Evolutionary conservation across 2,888 invertebrate species (phyloP), one percentile per base, ranked within the genome.

Genomic region (Tridacna crocea): DNA sequence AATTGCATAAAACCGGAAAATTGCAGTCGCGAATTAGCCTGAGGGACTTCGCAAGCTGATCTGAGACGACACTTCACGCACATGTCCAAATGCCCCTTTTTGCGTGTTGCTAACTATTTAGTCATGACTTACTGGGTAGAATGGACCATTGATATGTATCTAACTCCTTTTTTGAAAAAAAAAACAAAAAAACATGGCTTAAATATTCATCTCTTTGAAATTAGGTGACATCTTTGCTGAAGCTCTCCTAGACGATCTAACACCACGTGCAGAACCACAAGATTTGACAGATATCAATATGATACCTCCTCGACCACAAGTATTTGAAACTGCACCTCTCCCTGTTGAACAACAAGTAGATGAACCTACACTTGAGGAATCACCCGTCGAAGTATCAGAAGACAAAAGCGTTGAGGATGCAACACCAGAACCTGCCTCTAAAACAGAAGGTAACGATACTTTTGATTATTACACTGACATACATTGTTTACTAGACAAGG

Each of bases 221-320:
- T 15, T 74, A 89, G 89, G 84, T 65, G 89, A 89, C 60, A 84
- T 88, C 60, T 88, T 89, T 75, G 88, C 89, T 24, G 87, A 87
- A 63, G 88, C 87, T 13, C 81, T 89, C 11, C 48, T 89, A 19
- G 85, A 88, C 17, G 87, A 88, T 46, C 77, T 89, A 61, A 74
- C 85, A 19, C 78, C 86, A 60, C 46, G 82, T 27, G 75, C 84
- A 11, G 74, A 77, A 58, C 87, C 82, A 24, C 51, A 70, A 51
- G 70, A 70, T 26, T 51, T 70, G 26, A 48, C 48, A 51, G 47
- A 70, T 13, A 4, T 47, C 17, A 47, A 70, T 15, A n/a, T 70
- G n/a, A 15, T 51, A 26, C 70, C 70, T 11, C 22, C n/a, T 24
- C 22, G 47, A 51, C 47, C 70, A 15, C 24, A 70, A 22, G 19